phyloP scores from a whole-genome alignment of 2,113 vertebrate genomes.

The Cyphomyrus discorhynchus region DNA sequence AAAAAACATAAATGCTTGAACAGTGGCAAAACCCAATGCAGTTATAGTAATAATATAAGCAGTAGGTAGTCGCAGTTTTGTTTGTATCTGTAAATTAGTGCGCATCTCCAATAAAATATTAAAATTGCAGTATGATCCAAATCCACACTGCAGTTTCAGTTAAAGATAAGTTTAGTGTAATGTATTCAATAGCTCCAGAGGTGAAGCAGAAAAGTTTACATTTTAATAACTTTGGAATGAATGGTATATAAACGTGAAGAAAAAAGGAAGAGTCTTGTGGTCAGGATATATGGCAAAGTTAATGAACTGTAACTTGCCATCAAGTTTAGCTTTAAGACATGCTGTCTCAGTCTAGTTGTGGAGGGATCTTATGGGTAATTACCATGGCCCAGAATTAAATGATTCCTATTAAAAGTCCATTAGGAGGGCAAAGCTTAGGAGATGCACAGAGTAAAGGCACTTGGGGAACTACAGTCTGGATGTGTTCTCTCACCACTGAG shows the following conservation, averaged over 20 bases:
- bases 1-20: background rate
- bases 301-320: background rate
- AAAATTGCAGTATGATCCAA: too few relatives aligned
- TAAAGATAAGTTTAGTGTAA: too few relatives aligned
- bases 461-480: background rate
- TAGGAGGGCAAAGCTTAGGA: background rate
- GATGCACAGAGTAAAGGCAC: background rate
- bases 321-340: background rate
- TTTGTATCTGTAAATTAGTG: background rate
- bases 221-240: background rate
- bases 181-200: background rate
- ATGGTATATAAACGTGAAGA: background rate
- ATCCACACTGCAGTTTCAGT: too few relatives aligned
- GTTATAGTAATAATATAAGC: background rate
- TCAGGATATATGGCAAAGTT: background rate
- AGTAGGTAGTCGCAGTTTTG: background rate
- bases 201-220: background rate
- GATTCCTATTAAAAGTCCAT: background rate
- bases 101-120: background rate
- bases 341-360: background rate
- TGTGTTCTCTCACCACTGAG: background rate
- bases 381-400: background rate
- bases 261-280: background rate
- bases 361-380: background rate
- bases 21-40: background rate